Conservation (phyloP, 2,797 vertebrate genomes). For the Manis pentadactyla region DNA sequence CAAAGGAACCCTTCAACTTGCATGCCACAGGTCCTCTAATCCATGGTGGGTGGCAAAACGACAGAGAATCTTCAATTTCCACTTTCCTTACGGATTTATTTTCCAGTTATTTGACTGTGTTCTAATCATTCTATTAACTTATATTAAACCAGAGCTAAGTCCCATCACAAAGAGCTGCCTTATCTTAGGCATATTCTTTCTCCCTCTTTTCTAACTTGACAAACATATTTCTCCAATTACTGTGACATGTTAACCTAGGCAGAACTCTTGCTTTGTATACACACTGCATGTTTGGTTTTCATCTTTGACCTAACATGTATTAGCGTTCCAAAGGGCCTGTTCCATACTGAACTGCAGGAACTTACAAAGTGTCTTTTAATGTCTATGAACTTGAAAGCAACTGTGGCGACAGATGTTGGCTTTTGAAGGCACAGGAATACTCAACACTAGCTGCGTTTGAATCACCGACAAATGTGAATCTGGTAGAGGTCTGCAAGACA, state of each 20-base stretch:
- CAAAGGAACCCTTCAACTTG: neutral
- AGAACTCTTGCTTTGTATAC: neutral
- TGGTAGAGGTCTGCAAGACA: neutral
- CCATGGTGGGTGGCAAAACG: neutral
- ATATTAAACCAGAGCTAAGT: neutral
- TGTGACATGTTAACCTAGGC: neutral
- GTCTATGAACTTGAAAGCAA: neutral
- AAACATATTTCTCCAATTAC: neutral
- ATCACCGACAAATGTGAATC: neutral
- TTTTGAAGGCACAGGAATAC: neutral
- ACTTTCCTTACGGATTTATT: neutral
- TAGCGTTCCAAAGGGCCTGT: neutral
- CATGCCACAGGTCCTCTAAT: neutral
- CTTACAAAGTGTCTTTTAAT: neutral
- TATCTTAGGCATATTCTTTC: neutral
- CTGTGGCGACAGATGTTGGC: neutral
- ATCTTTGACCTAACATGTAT: neutral
- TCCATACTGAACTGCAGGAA: neutral
- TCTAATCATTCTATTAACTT: neutral
- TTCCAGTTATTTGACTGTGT: neutral
- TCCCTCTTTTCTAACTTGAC: neutral
- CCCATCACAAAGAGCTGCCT: neutral
- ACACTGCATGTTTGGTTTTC: neutral
- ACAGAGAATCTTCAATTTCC: neutral
- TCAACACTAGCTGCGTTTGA: neutral